Evolutionary conservation across 2,113 vertebrate genomes (phyloP), one percentile per base, ranked within the genome.

Genomic region (Leptodactylus fuscus): DNA sequence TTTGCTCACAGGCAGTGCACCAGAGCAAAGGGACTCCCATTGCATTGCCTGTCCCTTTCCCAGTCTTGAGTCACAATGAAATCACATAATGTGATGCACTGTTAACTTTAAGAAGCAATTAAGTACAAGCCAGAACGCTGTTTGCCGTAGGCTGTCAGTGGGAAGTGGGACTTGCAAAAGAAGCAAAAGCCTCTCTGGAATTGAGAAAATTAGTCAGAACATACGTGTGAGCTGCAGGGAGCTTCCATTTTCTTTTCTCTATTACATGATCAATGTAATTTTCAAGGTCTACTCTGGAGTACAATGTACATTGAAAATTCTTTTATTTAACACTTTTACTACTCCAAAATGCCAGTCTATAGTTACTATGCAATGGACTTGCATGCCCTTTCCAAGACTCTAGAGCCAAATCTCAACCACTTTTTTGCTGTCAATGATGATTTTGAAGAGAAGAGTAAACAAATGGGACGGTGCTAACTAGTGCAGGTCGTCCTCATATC

Each of bases 1-100:
- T 91, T 92, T 91, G 93, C 93, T 95, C 90, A 92, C 94, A 92
- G 91, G 92, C 96, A 95, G 95, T 93, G 92, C 95, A 93, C 90
- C 90, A 90, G 90, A 91, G 93, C 93, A 91, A 92, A 91, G 90
- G 82, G 93, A 92, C 90, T 91, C 93, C 91, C 92, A 87, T 91
- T 92, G 91, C 91, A 92, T 90, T 91, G 32, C 86, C 93, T 91
- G 91, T 93, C 93, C 92, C 94, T 36, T 58, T 73, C 91, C 92
- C 89, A 90, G 93, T 94, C 94, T 94, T 93, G 94, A 91, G 92
- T 92, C 90, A 94, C 92, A 94, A 94, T 95, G 94, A 96, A 95
- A 95, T 95, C 95, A 93, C 91, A 92, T 96, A 93, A 93, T 97
- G 95, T 93, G 93, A 91, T 92, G 95, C 94, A 94, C 95, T 94